Conservation (phyloP, 2,888 invertebrate species). For the Leucophenga montana region DNA sequence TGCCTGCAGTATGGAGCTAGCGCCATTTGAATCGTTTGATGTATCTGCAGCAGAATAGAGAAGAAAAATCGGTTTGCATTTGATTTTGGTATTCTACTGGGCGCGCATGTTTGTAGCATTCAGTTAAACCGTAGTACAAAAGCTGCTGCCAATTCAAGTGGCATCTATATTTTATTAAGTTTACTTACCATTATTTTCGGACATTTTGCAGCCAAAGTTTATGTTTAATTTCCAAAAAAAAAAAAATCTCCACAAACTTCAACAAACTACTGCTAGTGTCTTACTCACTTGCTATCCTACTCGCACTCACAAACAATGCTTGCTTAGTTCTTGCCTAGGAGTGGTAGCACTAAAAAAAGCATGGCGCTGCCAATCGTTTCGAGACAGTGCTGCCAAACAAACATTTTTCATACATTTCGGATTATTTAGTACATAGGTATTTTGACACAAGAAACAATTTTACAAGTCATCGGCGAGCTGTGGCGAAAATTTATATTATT, state of each 20-base stretch:
- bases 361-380: too few species aligned
- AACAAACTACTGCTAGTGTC: too few species aligned
- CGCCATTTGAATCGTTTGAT: slow-evolving; percentile 69
- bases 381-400: too few species aligned
- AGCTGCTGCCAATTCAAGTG: not conserved
- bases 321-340: too few species aligned
- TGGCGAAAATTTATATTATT: not conserved
- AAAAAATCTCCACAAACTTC: too few species aligned
- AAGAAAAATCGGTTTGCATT: slow-evolving; percentile 9
- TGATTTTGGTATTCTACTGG: not conserved
- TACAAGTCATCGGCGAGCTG: slow-evolving; percentile 55
- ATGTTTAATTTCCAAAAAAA: too few species aligned
- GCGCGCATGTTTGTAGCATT: not conserved
- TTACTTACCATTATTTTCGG: slow-evolving; percentile 71
- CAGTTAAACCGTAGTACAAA: not conserved
- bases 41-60: slow-evolving; percentile 60
- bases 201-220: slow-evolving; percentile 55
- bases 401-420: slow-evolving; percentile 16
- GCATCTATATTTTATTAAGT: not conserved
- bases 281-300: too few species aligned
- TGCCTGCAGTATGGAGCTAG: slow-evolving; percentile 61
- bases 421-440: not conserved
- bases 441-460: slow-evolving; percentile 43
- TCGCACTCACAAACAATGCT: too few species aligned
- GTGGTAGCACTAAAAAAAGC: too few species aligned